Percentiles rank a stretch among this genome's conserved stretches.
Conservation (phyloP, 2,797 vertebrate genomes). For the Manis javanica region DNA sequence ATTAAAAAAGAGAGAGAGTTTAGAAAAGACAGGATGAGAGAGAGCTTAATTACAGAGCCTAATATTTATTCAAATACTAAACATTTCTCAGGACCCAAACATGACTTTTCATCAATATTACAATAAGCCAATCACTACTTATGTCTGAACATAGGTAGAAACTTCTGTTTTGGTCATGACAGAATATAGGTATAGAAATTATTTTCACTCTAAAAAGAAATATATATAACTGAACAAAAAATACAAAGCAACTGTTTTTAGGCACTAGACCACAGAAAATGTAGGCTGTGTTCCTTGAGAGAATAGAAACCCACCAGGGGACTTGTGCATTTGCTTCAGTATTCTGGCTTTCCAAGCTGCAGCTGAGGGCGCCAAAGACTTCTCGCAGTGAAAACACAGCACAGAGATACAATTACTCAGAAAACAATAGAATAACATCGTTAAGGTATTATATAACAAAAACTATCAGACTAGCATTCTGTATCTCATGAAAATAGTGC, state of each 20-base stretch:
- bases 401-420: not conserved
- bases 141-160: not conserved
- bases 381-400: not conserved
- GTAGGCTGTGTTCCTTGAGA: not conserved
- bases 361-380: not conserved
- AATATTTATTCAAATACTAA: slow-evolving; percentile 16
- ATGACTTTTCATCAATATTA: not conserved
- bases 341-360: not conserved
- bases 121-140: not conserved
- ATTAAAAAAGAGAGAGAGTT: not conserved
- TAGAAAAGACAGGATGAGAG: not conserved
- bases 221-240: not conserved
- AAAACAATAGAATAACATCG: not conserved
- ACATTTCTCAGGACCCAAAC: not conserved
- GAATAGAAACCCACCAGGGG: not conserved
- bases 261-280: not conserved
- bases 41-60: not conserved
- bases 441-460: not conserved
- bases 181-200: not conserved
- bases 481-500: not conserved
- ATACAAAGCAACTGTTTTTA: not conserved
- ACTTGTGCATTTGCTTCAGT: not conserved
- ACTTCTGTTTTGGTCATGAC: not conserved
- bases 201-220: not conserved
- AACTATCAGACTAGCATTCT: not conserved